Conservation (phyloP, 64 coral and sea anemone species). For the Anthopleura sola region DNA sequence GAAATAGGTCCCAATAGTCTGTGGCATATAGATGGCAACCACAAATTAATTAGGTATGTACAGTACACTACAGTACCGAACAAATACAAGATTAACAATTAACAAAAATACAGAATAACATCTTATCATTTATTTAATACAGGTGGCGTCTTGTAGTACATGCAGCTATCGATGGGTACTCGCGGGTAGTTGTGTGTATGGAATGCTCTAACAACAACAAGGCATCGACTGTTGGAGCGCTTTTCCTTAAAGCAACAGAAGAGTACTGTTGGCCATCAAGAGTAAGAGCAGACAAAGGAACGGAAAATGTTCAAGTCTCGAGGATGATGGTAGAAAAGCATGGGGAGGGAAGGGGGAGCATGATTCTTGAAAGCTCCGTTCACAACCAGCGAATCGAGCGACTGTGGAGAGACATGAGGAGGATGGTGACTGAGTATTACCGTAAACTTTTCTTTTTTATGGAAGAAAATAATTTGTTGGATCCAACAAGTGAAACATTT, state of each 20-base stretch:
- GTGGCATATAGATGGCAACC: constrained; percentile 67
- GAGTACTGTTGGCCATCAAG: constrained; percentile 25
- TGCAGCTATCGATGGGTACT: constrained; percentile 30
- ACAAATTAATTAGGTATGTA: constrained; percentile 19
- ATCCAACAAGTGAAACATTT: constrained; percentile 43
- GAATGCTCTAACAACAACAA: constrained; percentile 51
- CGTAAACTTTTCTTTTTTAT: neutral
- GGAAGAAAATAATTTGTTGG: constrained; percentile 33
- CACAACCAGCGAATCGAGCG: constrained; percentile 53
- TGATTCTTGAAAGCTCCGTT: constrained; percentile 40
- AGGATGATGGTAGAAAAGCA: constrained; percentile 24
- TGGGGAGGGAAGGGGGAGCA: constrained; percentile 33
- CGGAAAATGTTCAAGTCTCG: constrained; percentile 44
- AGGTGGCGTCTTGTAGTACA: neutral
- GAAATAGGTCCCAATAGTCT: constrained; percentile 6
- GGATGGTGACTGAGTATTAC: constrained; percentile 14
- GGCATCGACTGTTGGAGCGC: constrained; percentile 20
- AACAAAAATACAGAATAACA: no score
- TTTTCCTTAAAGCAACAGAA: constrained; percentile 24
- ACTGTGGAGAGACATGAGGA: constrained; percentile 50
- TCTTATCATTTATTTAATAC: no score
- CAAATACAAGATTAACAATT: no score
- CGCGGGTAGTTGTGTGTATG: constrained; percentile 31
- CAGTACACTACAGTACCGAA: neutral
- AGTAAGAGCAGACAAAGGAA: constrained; percentile 30